Percentiles rank a stretch among this genome's conserved stretches.
phyloP scores from a whole-genome alignment of 2,113 vertebrate genomes.

The Gambusia affinis region DNA sequence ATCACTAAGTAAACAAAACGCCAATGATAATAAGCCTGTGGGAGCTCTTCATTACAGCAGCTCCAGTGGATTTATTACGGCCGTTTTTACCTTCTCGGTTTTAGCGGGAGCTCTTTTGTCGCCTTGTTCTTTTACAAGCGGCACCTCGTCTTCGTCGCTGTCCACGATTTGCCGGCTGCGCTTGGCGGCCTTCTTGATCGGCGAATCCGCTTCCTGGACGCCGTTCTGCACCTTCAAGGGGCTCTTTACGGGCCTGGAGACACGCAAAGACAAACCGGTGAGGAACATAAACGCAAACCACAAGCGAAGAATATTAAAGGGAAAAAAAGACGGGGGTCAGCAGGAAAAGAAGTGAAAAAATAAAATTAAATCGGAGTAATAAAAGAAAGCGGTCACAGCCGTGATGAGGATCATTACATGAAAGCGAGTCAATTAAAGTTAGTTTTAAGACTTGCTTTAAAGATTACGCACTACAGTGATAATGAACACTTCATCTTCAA shows the following conservation, averaged over 20 bases:
- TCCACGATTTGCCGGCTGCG: slow-evolving; percentile 78
- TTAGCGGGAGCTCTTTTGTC: slow-evolving; percentile 15
- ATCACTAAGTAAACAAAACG: slow-evolving; percentile 28
- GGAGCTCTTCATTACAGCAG: slow-evolving; percentile 16
- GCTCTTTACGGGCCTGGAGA: slow-evolving; percentile 67
- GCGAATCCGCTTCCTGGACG: slow-evolving; percentile 70
- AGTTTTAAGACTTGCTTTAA: slow-evolving; percentile 40
- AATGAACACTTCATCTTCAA: slow-evolving; percentile 50
- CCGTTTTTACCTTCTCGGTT: slow-evolving; percentile 55
- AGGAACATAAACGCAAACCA: background rate
- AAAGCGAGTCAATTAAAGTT: slow-evolving; percentile 35
- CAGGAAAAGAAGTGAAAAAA: slow-evolving; percentile 7
- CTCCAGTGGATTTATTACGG: background rate
- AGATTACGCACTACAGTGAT: slow-evolving; percentile 28
- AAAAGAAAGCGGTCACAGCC: slow-evolving; percentile 36
- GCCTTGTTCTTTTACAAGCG: slow-evolving; percentile 53
- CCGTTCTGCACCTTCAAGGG: slow-evolving; percentile 84
- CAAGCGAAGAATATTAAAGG: background rate
- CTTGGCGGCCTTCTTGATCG: slow-evolving; percentile 78
- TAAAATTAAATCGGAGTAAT: slow-evolving; percentile 25
- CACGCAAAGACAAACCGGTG: background rate
- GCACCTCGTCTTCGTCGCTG: slow-evolving; percentile 83
- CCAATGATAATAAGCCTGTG: slow-evolving; percentile 14
- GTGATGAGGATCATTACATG: slow-evolving; percentile 39
- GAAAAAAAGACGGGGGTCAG: background rate